Evolutionary conservation across 2,113 vertebrate species (phyloP).

Genomic region (Pangasianodon hypophthalmus): DNA sequence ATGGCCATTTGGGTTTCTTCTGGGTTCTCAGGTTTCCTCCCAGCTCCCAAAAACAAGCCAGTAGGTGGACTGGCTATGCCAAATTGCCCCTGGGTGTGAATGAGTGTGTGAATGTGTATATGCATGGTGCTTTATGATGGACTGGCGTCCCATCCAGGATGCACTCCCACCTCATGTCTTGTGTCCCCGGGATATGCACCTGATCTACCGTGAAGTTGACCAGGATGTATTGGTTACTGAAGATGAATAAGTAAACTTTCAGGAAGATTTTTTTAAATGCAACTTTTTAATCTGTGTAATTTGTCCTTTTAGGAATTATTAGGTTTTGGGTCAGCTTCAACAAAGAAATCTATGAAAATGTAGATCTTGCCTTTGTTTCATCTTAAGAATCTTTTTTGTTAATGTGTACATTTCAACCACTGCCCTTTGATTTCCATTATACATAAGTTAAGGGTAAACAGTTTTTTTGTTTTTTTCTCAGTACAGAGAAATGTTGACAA

Average conservation of each 20-base stretch:
- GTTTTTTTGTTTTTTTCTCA: too few relatives aligned
- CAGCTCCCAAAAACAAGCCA: background rate
- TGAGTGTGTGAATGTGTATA: background rate
- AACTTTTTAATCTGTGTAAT: too few relatives aligned
- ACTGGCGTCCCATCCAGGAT: background rate
- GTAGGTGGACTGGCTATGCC: background rate
- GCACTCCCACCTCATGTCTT: background rate
- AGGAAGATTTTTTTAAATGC: too few relatives aligned
- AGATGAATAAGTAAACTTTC: background rate
- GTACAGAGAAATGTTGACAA: background rate
- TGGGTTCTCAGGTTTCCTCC: background rate
- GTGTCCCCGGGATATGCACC: background rate
- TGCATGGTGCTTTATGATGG: background rate
- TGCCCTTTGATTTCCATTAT: too few relatives aligned
- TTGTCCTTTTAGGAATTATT: too few relatives aligned
- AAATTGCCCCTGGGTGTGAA: background rate
- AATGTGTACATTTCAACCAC: background rate
- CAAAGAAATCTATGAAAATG: background rate
- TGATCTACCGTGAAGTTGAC: background rate
- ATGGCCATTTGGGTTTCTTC: background rate
- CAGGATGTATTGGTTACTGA: background rate
- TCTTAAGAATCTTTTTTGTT: too few relatives aligned
- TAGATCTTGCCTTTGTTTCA: background rate
- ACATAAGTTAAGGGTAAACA: background rate
- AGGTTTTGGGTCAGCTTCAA: too few relatives aligned